Evolutionary conservation across 2,113 vertebrate species (phyloP).

Genomic region (Odontophorus gujanensis): DNA sequence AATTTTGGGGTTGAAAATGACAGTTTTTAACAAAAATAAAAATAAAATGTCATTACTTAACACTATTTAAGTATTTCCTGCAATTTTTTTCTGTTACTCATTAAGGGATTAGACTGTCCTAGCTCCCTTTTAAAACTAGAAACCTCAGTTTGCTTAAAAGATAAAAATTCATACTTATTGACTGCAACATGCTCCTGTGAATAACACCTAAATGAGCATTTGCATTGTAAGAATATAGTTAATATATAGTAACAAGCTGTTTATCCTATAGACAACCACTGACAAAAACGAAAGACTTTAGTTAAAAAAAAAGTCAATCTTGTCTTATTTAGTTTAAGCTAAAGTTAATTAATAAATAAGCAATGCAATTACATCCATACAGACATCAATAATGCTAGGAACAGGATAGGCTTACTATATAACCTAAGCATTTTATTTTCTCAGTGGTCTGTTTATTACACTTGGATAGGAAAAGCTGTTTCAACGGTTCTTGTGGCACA

Average conservation of each 20-base stretch:
- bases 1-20: not conserved
- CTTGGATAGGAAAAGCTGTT: not conserved
- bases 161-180: not conserved
- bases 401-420: not conserved
- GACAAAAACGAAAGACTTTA: not conserved
- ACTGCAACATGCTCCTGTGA: not conserved
- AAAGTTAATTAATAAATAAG: not conserved
- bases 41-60: not conserved
- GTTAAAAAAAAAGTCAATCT: not conserved
- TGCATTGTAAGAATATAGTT: not conserved
- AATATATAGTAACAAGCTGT: not conserved
- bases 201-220: not conserved
- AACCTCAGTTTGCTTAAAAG: not conserved
- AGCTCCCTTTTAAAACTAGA: not conserved
- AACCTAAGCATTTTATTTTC: not conserved
- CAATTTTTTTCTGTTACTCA: fast-evolving
- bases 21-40: not conserved
- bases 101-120: not conserved
- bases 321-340: not conserved
- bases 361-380: not conserved
- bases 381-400: not conserved
- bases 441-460: not conserved
- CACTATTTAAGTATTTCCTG: not conserved
- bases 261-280: not conserved
- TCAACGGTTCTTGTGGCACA: not conserved